Conservation (phyloP, 2,113 vertebrate genomes). For the Aspidoscelis tigris region DNA sequence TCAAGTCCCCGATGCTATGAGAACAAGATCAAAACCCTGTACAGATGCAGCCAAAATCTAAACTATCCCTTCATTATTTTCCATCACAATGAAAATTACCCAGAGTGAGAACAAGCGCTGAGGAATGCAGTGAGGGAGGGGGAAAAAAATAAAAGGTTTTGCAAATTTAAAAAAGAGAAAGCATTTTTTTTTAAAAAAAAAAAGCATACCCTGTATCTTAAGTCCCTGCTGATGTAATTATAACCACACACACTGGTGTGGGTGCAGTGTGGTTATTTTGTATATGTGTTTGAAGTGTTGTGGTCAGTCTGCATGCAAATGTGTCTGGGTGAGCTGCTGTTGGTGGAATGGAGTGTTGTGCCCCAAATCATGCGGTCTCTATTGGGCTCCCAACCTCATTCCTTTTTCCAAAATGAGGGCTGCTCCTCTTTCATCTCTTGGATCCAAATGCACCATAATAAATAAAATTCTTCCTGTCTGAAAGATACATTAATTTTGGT, state of each 20-base stretch:
- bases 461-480: constrained; percentile 79
- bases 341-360: constrained; percentile 27
- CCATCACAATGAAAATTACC: not conserved
- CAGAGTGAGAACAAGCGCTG: accelerated
- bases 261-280: not conserved
- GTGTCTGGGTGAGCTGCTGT: not conserved
- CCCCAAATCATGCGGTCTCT: constrained; percentile 7
- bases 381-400: constrained; percentile 3
- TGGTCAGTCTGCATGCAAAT: constrained; percentile 8
- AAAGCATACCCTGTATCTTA: not conserved
- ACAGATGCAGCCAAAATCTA: not conserved
- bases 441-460: constrained; percentile 74
- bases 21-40: too few species aligned
- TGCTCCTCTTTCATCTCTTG: constrained; percentile 73
- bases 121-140: accelerated
- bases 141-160: not conserved
- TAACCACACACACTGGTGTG: constrained; percentile 10
- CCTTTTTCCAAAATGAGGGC: constrained; percentile 47
- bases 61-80: not conserved
- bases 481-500: constrained; percentile 79
- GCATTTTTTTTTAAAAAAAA: too few species aligned
- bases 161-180: not conserved
- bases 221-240: constrained; percentile 28
- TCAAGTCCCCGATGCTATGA: too few species aligned
- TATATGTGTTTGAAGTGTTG: not conserved